A percentile compares a stretch with the other conserved stretches of the same genome.
Evolutionary conservation across 37 sponge, comb jelly and placozoan species (phyloP).

Genomic region (Geodia barretti): DNA sequence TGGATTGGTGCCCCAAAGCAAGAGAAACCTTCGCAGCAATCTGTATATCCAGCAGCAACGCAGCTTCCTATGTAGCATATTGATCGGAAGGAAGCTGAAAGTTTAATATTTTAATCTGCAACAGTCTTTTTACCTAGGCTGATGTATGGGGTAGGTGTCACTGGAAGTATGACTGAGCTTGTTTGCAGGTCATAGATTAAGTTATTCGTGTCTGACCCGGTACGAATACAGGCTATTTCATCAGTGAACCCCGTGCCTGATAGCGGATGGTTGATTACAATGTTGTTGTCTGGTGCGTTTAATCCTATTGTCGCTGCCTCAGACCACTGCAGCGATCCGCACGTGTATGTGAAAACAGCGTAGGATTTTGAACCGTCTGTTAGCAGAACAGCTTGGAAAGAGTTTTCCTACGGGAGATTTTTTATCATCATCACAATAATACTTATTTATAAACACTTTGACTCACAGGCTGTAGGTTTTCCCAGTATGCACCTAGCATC

Average conservation of each 20-base stretch:
- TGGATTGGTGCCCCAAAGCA: conserved; percentile 13
- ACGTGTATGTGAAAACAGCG: not conserved
- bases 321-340: not conserved
- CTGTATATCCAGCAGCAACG: conserved; percentile 30
- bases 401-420: not conserved
- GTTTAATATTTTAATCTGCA: no score
- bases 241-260: not conserved
- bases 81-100: no score
- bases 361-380: not conserved
- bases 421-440: no score
- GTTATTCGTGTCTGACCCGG: not conserved
- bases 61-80: conserved; percentile 10
- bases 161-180: not conserved
- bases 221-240: not conserved
- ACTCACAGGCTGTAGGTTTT: not conserved
- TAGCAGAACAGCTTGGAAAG: not conserved
- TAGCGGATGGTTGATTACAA: not conserved
- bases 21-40: conserved; percentile 17
- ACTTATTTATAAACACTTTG: no score
- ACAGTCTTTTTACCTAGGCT: not conserved
- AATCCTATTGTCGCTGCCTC: not conserved
- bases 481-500: not conserved
- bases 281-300: not conserved
- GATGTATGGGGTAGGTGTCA: not conserved
- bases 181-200: not conserved